phyloP scores from a whole-genome alignment of 2,797 vertebrate species.

The Denticeps clupeoides region DNA sequence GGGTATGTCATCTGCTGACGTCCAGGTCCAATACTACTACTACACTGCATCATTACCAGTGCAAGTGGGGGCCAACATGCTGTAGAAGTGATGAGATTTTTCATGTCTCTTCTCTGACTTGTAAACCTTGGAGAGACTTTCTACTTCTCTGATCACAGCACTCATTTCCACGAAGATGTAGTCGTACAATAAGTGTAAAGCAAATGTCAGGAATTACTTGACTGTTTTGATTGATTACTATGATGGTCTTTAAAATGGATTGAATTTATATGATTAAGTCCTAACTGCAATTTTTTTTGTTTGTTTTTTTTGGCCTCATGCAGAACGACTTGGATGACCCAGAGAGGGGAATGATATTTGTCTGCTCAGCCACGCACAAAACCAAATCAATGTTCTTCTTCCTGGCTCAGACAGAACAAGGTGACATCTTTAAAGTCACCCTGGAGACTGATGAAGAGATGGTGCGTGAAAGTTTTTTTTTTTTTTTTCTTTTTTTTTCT shows the following conservation, averaged over 20 bases:
- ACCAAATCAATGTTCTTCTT: slow-evolving; percentile 99
- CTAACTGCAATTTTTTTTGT: too few relatives aligned
- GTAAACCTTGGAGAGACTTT: slow-evolving; percentile 15
- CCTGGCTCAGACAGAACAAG: slow-evolving; percentile 95
- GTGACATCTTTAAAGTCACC: slow-evolving; percentile 97
- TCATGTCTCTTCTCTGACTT: slow-evolving; percentile 39
- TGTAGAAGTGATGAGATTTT: slow-evolving; percentile 23
- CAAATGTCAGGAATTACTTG: too few relatives aligned
- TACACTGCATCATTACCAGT: too few relatives aligned
- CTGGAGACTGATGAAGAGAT: slow-evolving; percentile 97
- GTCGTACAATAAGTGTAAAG: not conserved
- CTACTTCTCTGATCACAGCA: slow-evolving; percentile 24
- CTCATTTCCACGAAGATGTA: not conserved
- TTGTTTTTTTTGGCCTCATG: not conserved
- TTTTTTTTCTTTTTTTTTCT: too few relatives aligned
- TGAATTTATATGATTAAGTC: too few relatives aligned
- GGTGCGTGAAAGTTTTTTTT: too few relatives aligned
- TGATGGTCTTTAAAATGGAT: too few relatives aligned
- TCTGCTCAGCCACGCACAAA: slow-evolving; percentile 97
- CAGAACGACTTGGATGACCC: slow-evolving; percentile 97
- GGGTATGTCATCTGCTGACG: slow-evolving; percentile 66
- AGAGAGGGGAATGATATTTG: slow-evolving; percentile 97
- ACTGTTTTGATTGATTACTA: too few relatives aligned
- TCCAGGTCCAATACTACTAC: too few relatives aligned
- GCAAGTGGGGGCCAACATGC: too few relatives aligned